phyloP scores from a whole-genome alignment of 2,113 vertebrate species.

The Scomber scombrus region DNA sequence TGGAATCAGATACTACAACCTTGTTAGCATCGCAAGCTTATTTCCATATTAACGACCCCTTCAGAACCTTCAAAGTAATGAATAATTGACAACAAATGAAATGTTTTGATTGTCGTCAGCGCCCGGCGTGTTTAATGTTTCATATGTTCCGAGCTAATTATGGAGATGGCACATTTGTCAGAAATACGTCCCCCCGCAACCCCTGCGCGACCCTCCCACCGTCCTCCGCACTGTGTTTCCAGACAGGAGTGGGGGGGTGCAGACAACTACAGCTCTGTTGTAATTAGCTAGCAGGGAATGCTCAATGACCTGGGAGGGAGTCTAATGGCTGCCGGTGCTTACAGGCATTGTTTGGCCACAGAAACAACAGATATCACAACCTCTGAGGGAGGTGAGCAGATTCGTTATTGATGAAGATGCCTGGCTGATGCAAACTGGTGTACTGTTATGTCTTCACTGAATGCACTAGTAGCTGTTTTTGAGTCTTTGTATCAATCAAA shows the following conservation, averaged over 20 bases:
- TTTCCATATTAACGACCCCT: conserved; percentile 99
- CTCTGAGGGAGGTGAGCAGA: conserved; percentile 55
- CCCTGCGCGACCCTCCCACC: conserved; percentile 71
- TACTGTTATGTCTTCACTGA: no score
- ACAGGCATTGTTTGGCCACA: conserved; percentile 92
- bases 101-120: conserved; percentile 98
- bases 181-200: conserved; percentile 69
- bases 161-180: conserved; percentile 95
- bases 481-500: no score
- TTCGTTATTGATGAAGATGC: background rate
- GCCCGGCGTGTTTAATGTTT: conserved; percentile 97
- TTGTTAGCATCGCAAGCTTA: conserved; percentile 97
- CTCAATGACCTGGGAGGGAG: conserved; percentile 94
- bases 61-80: conserved; percentile 98
- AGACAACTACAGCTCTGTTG: conserved; percentile 78
- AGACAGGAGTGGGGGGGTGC: conserved; percentile 90
- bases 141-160: conserved; percentile 96
- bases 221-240: conserved; percentile 91
- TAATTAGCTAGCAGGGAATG: conserved; percentile 92
- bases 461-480: no score
- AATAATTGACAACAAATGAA: conserved; percentile 99
- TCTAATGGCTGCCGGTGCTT: conserved; percentile 91
- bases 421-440: no score
- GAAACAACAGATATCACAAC: conserved; percentile 92
- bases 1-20: conserved; percentile 95